A percentile compares a stretch with the other conserved stretches of the same genome.
Conservation (phyloP, 2,888 invertebrate species). For the Panzeria rudis region DNA sequence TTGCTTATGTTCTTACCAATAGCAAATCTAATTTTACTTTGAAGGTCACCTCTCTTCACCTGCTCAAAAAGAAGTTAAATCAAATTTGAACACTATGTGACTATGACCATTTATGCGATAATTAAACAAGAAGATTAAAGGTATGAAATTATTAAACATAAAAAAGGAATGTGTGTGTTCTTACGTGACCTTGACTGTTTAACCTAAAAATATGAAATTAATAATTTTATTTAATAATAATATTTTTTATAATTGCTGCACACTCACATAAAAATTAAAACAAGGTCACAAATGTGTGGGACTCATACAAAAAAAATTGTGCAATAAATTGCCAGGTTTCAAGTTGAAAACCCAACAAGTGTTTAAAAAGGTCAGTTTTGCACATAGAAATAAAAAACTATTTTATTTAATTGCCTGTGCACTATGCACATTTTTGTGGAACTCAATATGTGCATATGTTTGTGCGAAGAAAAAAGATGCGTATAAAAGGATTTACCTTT, state of each 20-base stretch:
- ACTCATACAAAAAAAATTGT: constrained; percentile 19
- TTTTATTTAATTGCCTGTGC: constrained; percentile 24
- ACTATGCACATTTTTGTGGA: constrained; percentile 37
- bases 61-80: background rate
- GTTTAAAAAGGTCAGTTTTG: constrained; percentile 34
- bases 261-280: constrained; percentile 41
- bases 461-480: background rate
- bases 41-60: constrained; percentile 38
- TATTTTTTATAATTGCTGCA: constrained; percentile 1
- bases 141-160: constrained; percentile 42
- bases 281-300: constrained; percentile 52
- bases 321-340: constrained; percentile 1
- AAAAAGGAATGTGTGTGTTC: constrained; percentile 2
- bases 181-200: constrained; percentile 55
- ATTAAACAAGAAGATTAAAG: constrained; percentile 32
- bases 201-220: constrained; percentile 59
- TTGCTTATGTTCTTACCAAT: background rate
- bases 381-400: constrained; percentile 17
- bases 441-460: constrained; percentile 8
- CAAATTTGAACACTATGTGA: background rate
- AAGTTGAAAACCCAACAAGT: constrained; percentile 51
- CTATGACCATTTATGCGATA: background rate
- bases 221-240: constrained; percentile 35
- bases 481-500: constrained; percentile 48
- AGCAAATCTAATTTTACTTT: background rate